Evolutionary conservation across 2,888 invertebrate species (phyloP), one percentile per base, ranked within the genome.

Genomic region (Bibio marci): DNA sequence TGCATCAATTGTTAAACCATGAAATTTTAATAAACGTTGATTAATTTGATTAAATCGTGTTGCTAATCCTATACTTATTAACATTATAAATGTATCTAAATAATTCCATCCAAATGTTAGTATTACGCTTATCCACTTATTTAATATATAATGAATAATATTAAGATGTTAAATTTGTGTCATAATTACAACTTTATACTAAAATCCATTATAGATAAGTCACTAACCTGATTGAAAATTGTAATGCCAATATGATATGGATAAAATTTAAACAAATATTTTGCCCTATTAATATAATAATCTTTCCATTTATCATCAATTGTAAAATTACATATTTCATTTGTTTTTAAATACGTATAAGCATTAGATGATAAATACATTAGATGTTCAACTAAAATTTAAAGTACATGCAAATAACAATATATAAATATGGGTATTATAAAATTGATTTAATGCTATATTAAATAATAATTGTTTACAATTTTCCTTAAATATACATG

Each of bases 41-140:
- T 75, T 73, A 19, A 77, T 51, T 49, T 75, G 70, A 39, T 67
- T 63, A 48, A 80, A 80, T 30, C 77, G 66, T 15, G 72, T 66
- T 2, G 74, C 62, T 25, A 80, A 53, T 0, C 74, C 71, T 48
- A 73, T 65, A 50, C 76, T 76, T 30, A 78, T 62, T 6, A 80
- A 52, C 41, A 76, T 75, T 13, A 80, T 68, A 39, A 80, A 71
- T 37, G 79, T 58, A 48, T 80, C 80, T 48, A 76, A 72, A 44
- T 74, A 79, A 52, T 76, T 80, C 80, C 80, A 80, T 1, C 73
- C 64, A 39, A 76, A 71, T 0, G 80, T 79, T 35, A 73, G 70
- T 6, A 54, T 46, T 22, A 58, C 42, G 12, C 53, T 57, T 12
- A 54, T 48, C 56, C 57, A 59, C 48, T 59, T 35, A 22, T 22